Evolutionary conservation across 2,113 vertebrate genomes (phyloP), one percentile per base, ranked within the genome.

Genomic region (Anseranas semipalmata): DNA sequence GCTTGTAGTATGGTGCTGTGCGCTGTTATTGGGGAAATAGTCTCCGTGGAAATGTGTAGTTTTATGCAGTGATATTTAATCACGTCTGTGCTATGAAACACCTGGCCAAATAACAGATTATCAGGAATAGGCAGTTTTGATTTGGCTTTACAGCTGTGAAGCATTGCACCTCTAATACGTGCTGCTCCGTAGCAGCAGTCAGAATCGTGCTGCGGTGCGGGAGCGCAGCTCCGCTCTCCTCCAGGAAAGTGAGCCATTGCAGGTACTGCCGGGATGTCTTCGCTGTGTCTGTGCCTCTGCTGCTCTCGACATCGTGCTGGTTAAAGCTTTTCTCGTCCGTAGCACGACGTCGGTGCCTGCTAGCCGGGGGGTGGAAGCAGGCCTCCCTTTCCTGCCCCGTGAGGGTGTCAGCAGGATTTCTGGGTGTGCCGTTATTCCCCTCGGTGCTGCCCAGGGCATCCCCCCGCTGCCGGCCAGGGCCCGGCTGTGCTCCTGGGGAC

Each of bases 81-180:
- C 15, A 35, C 45, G 17, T 3, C 8, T 19, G 2, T 9, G 0
- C 68, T 66, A 1, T 13, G 12, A 24, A 66, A 5, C 46, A 27
- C 28, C 56, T 1, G 8, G 8, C 20, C 46, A 28, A 52, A 16
- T 6, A 39, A 2, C 20, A 19, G 62, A 6, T 33, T 12, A 3
- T 33, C 43, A 37, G 74, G 30, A 71, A 11, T 1, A 63, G 68
- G 56, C 6, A 3, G 9, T 63, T 41, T 18, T 18, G 33, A 22
- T 32, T 30, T 24, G 5, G 32, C 21, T 41, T 77, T 30, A 48
- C 28, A 17, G 1, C 27, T 11, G 19, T 6, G 63, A 58, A 46
- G 56, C 30, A 0, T 28, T 30, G 27, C 4, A 4, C 18, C 21
- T 6, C 2, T 15, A 18, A 12, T 1, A 3, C 35, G 45, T 39